phyloP scores from a whole-genome alignment of 2,113 vertebrate genomes.

The Amphiprion ocellaris region DNA sequence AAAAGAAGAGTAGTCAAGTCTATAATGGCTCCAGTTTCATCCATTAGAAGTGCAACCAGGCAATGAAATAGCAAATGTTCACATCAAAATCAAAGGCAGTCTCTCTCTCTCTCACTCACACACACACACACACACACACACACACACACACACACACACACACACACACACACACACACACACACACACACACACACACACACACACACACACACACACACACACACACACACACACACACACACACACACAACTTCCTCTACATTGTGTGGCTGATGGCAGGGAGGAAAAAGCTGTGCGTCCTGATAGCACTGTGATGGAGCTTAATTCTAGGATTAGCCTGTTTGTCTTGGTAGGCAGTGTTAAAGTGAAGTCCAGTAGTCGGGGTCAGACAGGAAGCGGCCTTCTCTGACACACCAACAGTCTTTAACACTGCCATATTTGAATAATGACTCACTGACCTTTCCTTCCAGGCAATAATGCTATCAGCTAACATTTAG shows the following conservation, averaged over 20 bases:
- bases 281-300: constrained; percentile 79
- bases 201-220: background rate
- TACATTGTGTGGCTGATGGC: constrained; percentile 70
- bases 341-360: constrained; percentile 59
- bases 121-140: background rate
- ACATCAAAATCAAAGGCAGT: constrained; percentile 18
- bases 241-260: constrained; percentile 57
- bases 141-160: background rate
- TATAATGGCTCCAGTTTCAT: background rate
- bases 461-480: background rate
- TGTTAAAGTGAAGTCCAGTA: constrained; percentile 45
- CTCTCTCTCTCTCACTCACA: background rate
- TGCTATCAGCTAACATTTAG: background rate
- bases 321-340: constrained; percentile 71
- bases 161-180: constrained; percentile 1
- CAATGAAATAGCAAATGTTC: constrained; percentile 9
- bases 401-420: constrained; percentile 3
- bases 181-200: background rate
- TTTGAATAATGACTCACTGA: constrained; percentile 11
- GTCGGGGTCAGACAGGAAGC: constrained; percentile 63
- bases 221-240: constrained; percentile 33
- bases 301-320: constrained; percentile 72
- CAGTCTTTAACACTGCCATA: constrained; percentile 28
- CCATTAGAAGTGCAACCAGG: constrained; percentile 9
- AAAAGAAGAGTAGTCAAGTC: constrained; percentile 6